Percentiles rank a stretch among this genome's conserved stretches.
Evolutionary conservation across 2,113 vertebrate genomes (phyloP).

Genomic region (Ibidorhyncha struthersii): DNA sequence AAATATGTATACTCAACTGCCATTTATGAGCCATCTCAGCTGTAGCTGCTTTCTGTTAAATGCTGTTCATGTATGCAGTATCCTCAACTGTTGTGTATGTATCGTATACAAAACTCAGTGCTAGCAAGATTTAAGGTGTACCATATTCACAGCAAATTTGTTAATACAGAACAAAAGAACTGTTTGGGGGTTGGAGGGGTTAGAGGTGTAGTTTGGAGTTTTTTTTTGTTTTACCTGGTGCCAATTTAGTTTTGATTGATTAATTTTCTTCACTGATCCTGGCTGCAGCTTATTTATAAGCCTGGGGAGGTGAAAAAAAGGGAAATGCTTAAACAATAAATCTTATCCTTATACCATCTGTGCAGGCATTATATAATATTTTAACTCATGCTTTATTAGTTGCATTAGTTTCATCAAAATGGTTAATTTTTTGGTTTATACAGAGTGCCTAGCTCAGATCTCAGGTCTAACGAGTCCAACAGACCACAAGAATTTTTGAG

Average conservation of each 20-base stretch:
- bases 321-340: slow-evolving; percentile 57
- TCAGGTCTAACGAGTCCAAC: background rate
- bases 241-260: slow-evolving; percentile 95
- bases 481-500: background rate
- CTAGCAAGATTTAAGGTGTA: background rate
- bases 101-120: background rate
- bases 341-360: slow-evolving; percentile 21
- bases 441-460: background rate
- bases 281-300: slow-evolving; percentile 94
- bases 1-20: background rate
- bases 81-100: background rate
- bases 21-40: background rate
- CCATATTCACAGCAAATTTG: background rate
- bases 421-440: background rate
- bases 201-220: background rate
- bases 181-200: background rate
- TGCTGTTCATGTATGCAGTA: background rate
- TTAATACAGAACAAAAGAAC: slow-evolving; percentile 38
- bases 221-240: slow-evolving; percentile 86
- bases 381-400: slow-evolving; percentile 14
- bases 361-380: slow-evolving; percentile 28
- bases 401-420: slow-evolving; percentile 30
- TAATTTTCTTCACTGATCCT: slow-evolving; percentile 92
- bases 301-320: slow-evolving; percentile 72
- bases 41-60: background rate